Evolutionary conservation across 2,113 vertebrate genomes (phyloP), one percentile per base, ranked within the genome.

Genomic region (Ramphastos sulfuratus): DNA sequence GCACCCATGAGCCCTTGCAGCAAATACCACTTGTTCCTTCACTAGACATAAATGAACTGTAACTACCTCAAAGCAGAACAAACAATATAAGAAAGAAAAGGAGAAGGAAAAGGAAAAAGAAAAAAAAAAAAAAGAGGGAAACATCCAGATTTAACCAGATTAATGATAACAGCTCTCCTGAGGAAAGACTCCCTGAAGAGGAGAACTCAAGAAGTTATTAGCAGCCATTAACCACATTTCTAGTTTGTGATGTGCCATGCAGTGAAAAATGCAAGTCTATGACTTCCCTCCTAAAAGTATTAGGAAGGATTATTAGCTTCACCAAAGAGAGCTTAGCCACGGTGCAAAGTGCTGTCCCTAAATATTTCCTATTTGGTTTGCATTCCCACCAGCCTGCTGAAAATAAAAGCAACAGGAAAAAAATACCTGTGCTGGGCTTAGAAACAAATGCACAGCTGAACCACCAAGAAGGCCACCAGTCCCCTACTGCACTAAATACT

Each of bases 141-240:
- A 86, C 63, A 66, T 82, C 86, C 88, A 89, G 94, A 96, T 93
- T 95, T 93, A 91, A 94, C 91, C 91, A 93, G 94, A 95, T 95
- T 84, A 96, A 89, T 11, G 27, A 87, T 75, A 83, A 85, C 4
- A 0, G 67, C 72, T 85, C 90, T 88, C 91, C 77, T 23, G 39
- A 82, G 91, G 94, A 96, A 93, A 90, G 48, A 59, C 42, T 92
- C 75, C 89, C 77, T 52, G 31, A 94, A 91, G 79, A 92, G 78
- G 27, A 59, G 59, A 90, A 75, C 66, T 63, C 52, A 52, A 23
- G 55, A 67, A 78, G 60, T 87, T 95, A 60, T 85, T 92, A 93
- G 75, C 75, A 87, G 91, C 35, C 73, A 78, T 93, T 90, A 91
- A 83, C 61, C 48, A 64, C 39, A 2, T 90, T 93, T 74, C 90